These are phyloP conservation scores for Ctenomys sociabilis DNA, from an alignment of 2,113 vertebrate species.

Conservation along the genomic window DNA sequence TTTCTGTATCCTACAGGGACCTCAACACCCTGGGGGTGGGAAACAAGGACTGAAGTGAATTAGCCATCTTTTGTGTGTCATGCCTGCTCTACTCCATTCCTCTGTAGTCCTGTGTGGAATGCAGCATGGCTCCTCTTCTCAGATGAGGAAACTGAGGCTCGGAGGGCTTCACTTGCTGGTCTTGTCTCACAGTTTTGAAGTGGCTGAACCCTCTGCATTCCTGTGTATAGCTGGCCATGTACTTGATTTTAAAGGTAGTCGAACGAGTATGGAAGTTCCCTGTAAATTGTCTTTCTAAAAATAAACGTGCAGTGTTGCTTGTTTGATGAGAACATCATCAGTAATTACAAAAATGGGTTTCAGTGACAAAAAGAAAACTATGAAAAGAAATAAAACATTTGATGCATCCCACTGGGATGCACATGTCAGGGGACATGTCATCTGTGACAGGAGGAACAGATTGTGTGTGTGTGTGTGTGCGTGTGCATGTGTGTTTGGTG, in stretches of 20 bases:
- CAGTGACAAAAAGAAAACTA: neutral
- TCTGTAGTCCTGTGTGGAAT: neutral
- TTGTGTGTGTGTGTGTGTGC: neutral
- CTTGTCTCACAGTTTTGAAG: neutral
- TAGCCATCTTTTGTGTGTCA: neutral
- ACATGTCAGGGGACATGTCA: neutral
- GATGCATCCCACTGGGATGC: neutral
- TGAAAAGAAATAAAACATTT: neutral
- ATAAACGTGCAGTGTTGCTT: neutral
- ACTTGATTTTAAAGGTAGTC: neutral
- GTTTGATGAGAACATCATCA: neutral
- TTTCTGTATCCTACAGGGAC: neutral
- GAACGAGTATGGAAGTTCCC: neutral
- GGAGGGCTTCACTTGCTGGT: neutral
- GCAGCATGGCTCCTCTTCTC: neutral
- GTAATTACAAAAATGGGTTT: slow-evolving; percentile 21
- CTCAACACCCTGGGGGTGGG: neutral
- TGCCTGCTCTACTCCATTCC: neutral
- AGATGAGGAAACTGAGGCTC: neutral
- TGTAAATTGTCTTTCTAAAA: neutral
- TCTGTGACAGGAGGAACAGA: neutral
- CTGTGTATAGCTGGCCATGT: neutral
- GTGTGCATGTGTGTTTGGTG: neutral
- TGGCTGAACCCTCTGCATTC: neutral
- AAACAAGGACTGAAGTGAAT: neutral